Base-by-base conservation (phyloP, 1,140 invertebrate genomes). In the Lepidurus couesii region DNA sequence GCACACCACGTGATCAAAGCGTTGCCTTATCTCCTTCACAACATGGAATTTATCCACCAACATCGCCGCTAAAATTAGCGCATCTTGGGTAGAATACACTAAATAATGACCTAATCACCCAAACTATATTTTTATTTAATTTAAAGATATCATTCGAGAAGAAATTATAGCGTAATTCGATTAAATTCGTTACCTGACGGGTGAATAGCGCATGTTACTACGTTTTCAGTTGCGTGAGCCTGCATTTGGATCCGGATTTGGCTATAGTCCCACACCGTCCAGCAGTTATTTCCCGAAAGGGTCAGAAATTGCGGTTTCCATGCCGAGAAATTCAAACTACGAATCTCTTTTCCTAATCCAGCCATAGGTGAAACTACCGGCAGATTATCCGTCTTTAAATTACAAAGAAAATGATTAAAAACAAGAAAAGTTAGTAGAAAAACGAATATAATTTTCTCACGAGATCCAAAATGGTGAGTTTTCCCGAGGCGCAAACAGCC, bases 291-390 rank as follows among this genome's bases (percentile, higher is more conserved):
- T 0, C 53, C 53, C 6, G 53, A 65, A 13, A 65, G 13, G 21
- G 53, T 65, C 2, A 65, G 21, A 65, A 65, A 65, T 65, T 65
- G 53, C 13, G 53, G 53, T 65, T 65, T 65, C 53, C 53, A 65
- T 65, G 53, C 21, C 16, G 53, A 13, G 53, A 65, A 65, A 65
- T 65, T 21, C 53, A 65, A 65, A 16, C 53, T n/a, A n/a, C 53
- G 53, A 2, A 65, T 65, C 21, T 65, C 53, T 16, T 65, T 65
- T 21, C 53, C 53, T 21, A 65, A 65, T 65, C 53, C 53, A 7
- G 53, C 8, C 53, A 65, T 65, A 11, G 53, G 53, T 16, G 4
- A 11, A n/a, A 21, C n/a, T 7, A 65, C 21, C 13, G 53, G 53
- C 13, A 65, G 21, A 13, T 21, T 65, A 65, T 65, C 21, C 16